phyloP scores from a whole-genome alignment of 2,797 vertebrate genomes.

The Mico argentatus region DNA sequence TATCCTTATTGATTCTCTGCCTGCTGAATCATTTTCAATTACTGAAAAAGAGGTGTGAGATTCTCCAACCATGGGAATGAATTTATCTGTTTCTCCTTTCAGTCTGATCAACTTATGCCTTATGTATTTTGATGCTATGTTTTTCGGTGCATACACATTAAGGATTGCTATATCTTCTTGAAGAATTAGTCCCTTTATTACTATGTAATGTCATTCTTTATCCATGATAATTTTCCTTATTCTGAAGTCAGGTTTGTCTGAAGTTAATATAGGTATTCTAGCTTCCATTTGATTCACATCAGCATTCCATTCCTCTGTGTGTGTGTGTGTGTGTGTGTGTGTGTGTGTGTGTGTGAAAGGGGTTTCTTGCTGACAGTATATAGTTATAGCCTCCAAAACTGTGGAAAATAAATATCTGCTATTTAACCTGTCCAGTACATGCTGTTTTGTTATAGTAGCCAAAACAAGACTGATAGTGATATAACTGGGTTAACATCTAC shows the following conservation, averaged over 20 bases:
- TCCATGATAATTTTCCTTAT: background rate
- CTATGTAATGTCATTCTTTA: background rate
- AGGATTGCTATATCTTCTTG: background rate
- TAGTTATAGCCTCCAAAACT: background rate
- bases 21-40: background rate
- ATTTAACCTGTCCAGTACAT: background rate
- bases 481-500: background rate
- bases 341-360: background rate
- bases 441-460: background rate
- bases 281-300: background rate
- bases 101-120: background rate
- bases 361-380: too few relatives aligned
- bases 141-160: background rate
- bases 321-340: accelerated
- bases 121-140: background rate
- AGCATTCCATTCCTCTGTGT: background rate
- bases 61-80: background rate
- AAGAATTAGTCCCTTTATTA: background rate
- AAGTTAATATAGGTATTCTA: background rate
- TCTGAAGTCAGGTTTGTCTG: background rate
- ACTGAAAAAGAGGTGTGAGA: background rate
- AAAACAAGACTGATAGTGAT: background rate
- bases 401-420: background rate
- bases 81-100: background rate
- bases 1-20: background rate